Evolutionary conservation across 2,113 vertebrate species (phyloP).

Genomic region (Willisornis vidua): DNA sequence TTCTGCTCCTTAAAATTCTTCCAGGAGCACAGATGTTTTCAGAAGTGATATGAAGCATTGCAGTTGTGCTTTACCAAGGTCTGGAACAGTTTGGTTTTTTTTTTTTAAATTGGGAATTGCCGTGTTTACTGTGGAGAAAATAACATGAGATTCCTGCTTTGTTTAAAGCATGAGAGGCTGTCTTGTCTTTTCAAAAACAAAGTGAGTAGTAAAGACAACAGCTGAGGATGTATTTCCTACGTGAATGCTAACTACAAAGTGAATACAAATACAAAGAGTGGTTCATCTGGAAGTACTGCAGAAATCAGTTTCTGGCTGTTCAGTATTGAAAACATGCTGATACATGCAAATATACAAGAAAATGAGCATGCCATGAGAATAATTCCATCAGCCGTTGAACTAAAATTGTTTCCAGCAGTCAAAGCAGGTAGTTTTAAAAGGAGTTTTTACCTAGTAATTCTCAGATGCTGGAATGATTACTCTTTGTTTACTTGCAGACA

Average conservation of each 20-base stretch:
- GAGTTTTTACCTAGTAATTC: background rate
- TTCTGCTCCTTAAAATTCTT: background rate
- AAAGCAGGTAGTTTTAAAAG: background rate
- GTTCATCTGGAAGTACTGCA: background rate
- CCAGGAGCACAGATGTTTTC: background rate
- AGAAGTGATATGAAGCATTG: accelerated
- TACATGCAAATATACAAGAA: background rate
- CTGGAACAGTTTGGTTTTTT: background rate
- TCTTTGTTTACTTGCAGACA: background rate
- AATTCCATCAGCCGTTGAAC: background rate
- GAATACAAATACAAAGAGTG: background rate
- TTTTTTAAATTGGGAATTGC: background rate
- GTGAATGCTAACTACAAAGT: background rate
- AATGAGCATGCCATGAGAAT: background rate
- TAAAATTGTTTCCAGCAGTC: background rate
- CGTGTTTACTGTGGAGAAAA: background rate
- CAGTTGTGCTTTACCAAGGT: background rate
- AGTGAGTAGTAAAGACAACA: background rate
- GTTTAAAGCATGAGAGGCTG: background rate
- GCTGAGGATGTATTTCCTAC: background rate
- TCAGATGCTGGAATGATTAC: background rate
- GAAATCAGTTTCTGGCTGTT: background rate
- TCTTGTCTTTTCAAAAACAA: background rate
- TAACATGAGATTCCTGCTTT: background rate
- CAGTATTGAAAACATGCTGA: background rate